Percentiles rank a stretch among this genome's conserved stretches.
Evolutionary conservation across 2,888 invertebrate species (phyloP).

Genomic region (Schizotus pectinicornis): DNA sequence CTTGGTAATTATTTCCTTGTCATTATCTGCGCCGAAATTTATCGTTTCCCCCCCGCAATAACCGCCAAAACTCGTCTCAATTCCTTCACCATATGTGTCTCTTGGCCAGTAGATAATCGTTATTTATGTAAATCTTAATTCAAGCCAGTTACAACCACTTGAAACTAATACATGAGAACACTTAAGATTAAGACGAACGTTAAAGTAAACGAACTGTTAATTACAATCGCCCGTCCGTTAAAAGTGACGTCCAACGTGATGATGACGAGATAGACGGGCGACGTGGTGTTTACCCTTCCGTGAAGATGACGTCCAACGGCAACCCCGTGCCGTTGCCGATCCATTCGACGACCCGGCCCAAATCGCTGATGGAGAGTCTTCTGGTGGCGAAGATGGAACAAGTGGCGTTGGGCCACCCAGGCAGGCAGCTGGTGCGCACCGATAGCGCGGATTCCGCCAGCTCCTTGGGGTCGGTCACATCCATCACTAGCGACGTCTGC

Average conservation of each 20-base stretch:
- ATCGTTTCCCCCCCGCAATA: not conserved
- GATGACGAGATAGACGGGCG: not conserved
- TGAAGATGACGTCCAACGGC: conserved; percentile 63
- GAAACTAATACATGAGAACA: not conserved
- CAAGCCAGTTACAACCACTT: not conserved
- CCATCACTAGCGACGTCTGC: conserved; percentile 76
- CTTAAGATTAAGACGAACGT: not conserved
- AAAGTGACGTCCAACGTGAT: not conserved
- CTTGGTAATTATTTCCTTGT: not conserved
- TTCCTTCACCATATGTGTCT: no score
- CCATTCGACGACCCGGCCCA: conserved; percentile 59
- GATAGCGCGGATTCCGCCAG: conserved; percentile 80
- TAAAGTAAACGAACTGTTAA: not conserved
- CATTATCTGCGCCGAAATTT: not conserved
- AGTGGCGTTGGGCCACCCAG: conserved; percentile 56
- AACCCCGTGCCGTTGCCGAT: conserved; percentile 52
- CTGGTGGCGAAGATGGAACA: conserved; percentile 84
- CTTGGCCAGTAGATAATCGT: not conserved
- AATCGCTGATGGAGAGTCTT: conserved; percentile 81
- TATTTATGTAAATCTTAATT: conserved; percentile 4
- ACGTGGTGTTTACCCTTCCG: not conserved
- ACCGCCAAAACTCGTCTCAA: no score
- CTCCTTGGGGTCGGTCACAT: conserved; percentile 72
- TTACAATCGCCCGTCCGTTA: not conserved
- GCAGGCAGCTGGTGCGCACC: conserved; percentile 67